Evolutionary conservation across 2,113 vertebrate genomes (phyloP).

Genomic region (Actinemys pallida): DNA sequence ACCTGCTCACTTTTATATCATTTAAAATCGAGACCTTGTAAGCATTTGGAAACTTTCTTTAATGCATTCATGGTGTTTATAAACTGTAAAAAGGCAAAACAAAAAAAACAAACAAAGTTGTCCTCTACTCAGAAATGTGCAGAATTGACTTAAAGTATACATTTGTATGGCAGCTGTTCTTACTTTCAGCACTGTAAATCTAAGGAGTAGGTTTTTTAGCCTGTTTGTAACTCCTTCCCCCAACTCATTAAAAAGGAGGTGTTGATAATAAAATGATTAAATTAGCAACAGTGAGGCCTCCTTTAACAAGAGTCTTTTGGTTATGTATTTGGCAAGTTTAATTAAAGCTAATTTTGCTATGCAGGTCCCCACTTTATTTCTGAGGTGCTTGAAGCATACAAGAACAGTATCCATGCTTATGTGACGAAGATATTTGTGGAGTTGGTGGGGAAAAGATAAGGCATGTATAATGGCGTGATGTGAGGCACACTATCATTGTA

Average conservation of each 20-base stretch:
- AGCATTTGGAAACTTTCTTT: not conserved
- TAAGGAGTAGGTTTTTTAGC: not conserved
- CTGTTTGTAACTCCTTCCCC: constrained; percentile 6
- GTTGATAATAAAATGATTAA: constrained; percentile 55
- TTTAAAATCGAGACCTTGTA: constrained; percentile 26
- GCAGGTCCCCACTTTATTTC: not conserved
- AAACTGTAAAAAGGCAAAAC: not conserved
- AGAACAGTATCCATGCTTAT: not conserved
- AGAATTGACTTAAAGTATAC: not conserved
- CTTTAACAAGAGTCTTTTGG: constrained; percentile 5
- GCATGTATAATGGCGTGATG: not conserved
- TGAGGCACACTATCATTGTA: not conserved
- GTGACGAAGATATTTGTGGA: not conserved
- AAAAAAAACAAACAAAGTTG: not conserved
- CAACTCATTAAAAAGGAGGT: constrained; percentile 14
- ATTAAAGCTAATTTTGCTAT: not conserved
- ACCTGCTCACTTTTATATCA: not conserved
- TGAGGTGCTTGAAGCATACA: rapidly evolving
- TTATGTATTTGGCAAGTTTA: not conserved
- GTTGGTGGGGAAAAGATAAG: not conserved
- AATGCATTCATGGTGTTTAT: not conserved
- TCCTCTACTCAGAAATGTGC: constrained; percentile 31
- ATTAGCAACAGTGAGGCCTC: constrained; percentile 12
- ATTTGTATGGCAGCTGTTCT: not conserved
- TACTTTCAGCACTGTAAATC: constrained; percentile 47